Percentiles rank a stretch among this genome's conserved stretches.
These are phyloP conservation scores for Gadus macrocephalus DNA, from an alignment of 2,113 vertebrate genomes.

Conservation along the genomic window DNA sequence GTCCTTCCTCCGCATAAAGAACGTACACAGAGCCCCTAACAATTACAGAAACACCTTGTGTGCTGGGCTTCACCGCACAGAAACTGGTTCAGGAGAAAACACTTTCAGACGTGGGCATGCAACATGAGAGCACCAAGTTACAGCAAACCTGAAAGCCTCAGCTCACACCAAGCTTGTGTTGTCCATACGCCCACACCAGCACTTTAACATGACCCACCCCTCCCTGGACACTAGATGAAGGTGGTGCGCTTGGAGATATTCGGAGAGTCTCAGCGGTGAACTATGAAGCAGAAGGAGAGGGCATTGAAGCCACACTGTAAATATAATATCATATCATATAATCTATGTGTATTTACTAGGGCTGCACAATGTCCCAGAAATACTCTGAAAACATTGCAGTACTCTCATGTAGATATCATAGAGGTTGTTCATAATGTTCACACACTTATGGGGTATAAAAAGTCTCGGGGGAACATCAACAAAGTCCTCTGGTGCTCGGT, in stretches of 20 bases:
- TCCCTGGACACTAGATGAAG: conserved; percentile 6
- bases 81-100: conserved; percentile 7
- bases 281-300: conserved; percentile 61
- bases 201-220: neutral
- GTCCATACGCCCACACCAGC: conserved; percentile 23
- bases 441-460: neutral
- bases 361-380: conserved; percentile 49
- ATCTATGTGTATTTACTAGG: conserved; percentile 54
- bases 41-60: neutral
- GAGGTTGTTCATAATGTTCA: neutral
- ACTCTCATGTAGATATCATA: neutral
- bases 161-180: conserved; percentile 36
- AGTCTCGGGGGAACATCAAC: no score
- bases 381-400: conserved; percentile 4
- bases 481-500: neutral
- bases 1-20: neutral
- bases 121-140: conserved; percentile 13
- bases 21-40: neutral
- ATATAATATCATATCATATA: conserved; percentile 46
- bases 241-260: conserved; percentile 49
- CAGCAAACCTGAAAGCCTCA: conserved; percentile 46
- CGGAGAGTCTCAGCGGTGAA: conserved; percentile 43
- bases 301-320: conserved; percentile 67
- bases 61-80: no score
- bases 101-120: neutral